Percentiles rank a stretch among this genome's conserved stretches.
Conservation (phyloP, 1,140 invertebrate species). For the Drosophila burlai region DNA sequence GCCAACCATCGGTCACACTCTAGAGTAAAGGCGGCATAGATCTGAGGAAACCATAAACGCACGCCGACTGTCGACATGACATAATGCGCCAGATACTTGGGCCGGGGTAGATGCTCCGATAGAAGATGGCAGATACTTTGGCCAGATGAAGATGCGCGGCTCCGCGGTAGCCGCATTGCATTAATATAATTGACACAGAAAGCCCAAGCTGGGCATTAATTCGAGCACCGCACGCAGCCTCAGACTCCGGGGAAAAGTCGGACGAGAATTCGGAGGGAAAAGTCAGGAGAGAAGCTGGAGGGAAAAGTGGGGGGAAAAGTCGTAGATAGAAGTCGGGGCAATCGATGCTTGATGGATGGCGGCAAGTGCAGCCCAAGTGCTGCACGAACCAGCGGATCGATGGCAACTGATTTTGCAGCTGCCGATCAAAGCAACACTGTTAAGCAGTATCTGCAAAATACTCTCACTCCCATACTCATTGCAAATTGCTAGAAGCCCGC, state of each 20-base stretch:
- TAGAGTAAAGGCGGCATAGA: conserved; percentile 57
- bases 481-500: conserved; percentile 63
- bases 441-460: conserved; percentile 23
- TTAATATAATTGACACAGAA: conserved; percentile 84
- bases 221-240: conserved; percentile 54
- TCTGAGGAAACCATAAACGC: conserved; percentile 51
- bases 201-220: conserved; percentile 65
- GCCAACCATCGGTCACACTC: conserved; percentile 15
- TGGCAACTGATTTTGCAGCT: conserved; percentile 77
- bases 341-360: conserved; percentile 45
- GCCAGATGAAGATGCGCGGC: conserved; percentile 26
- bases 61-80: conserved; percentile 61
- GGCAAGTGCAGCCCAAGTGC: conserved; percentile 39
- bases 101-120: conserved; percentile 35
- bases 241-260: conserved; percentile 6
- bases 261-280: background rate
- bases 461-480: conserved; percentile 16
- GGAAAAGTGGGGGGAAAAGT: background rate
- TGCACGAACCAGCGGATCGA: conserved; percentile 46
- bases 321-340: background rate
- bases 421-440: conserved; percentile 60
- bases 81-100: conserved; percentile 57
- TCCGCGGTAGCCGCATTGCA: conserved; percentile 66
- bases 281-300: background rate
- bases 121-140: conserved; percentile 32